Base-by-base conservation (phyloP, 2,888 invertebrate genomes). In the Alloscopus bannaensis region DNA sequence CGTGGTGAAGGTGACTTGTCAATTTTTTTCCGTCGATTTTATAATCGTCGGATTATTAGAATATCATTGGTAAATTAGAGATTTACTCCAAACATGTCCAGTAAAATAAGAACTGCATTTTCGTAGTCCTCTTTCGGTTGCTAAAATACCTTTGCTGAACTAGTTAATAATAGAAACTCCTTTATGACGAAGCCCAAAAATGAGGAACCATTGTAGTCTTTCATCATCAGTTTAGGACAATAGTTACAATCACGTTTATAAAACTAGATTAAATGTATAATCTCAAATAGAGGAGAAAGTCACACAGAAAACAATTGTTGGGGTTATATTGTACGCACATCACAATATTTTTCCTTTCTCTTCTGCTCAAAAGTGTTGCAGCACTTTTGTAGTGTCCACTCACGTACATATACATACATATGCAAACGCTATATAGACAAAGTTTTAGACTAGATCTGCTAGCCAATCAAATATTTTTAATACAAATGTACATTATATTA, bases 1-100 rank as follows among this genome's bases (percentile, higher is more conserved):
- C 86, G 28, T 86, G 86, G 86, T 86, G 81, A 85, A 76, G 64
- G 52, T 60, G 18, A 59, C 42, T 60, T n/a, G n/a, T n/a, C n/a
- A n/a, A n/a, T n/a, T n/a, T n/a, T n/a, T n/a, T n/a, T n/a, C n/a
- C n/a, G n/a, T n/a, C n/a, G n/a, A n/a, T n/a, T n/a, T n/a, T n/a
- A n/a, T n/a, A n/a, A n/a, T n/a, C n/a, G n/a, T n/a, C n/a, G n/a
- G n/a, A n/a, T n/a, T n/a, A n/a, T n/a, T n/a, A n/a, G n/a, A n/a
- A n/a, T n/a, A n/a, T n/a, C n/a, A n/a, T n/a, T n/a, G n/a, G n/a
- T n/a, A n/a, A n/a, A n/a, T n/a, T n/a, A n/a, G n/a, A n/a, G n/a
- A n/a, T n/a, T n/a, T n/a, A n/a, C n/a, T n/a, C n/a, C n/a, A n/a
- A n/a, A n/a, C n/a, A n/a, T n/a, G n/a, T n/a, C n/a, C n/a, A n/a